These are phyloP conservation scores for Arenicola marina DNA, from an alignment of 2,888 invertebrate species.

Conservation along the genomic window DNA sequence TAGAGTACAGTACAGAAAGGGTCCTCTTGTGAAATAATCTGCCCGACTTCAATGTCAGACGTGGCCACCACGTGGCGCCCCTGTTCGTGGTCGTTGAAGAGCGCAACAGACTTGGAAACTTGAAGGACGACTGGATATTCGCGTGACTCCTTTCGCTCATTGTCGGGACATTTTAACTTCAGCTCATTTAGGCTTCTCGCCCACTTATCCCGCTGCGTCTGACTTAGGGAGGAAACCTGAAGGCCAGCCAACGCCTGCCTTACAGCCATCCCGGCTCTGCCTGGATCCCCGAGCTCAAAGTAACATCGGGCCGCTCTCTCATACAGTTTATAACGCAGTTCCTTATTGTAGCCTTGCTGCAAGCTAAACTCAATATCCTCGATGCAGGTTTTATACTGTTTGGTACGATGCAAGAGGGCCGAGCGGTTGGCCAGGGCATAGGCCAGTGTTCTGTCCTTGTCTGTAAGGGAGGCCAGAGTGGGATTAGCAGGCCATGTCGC, in stretches of 20 bases:
- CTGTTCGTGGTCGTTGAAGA: neutral
- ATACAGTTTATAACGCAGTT: constrained; percentile 70
- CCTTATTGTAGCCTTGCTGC: constrained; percentile 68
- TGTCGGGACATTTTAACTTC: too few relatives aligned
- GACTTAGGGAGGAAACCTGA: neutral
- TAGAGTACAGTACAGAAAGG: neutral
- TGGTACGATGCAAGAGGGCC: constrained; percentile 51
- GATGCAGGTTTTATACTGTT: constrained; percentile 45
- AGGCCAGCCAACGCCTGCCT: too few relatives aligned
- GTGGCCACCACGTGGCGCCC: neutral
- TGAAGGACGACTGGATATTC: too few relatives aligned
- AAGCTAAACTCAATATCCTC: constrained; percentile 50
- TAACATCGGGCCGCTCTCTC: constrained; percentile 72
- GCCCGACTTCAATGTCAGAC: neutral
- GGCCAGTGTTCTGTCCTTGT: neutral
- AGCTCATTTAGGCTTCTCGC: neutral
- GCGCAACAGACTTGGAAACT: neutral
- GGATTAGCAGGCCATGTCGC: constrained; percentile 19
- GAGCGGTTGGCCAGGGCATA: constrained; percentile 39
- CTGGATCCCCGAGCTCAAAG: constrained; percentile 65
- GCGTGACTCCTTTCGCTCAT: too few relatives aligned
- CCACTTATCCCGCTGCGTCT: neutral
- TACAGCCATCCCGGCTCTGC: too few relatives aligned
- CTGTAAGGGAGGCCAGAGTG: constrained; percentile 23
- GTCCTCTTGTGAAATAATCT: neutral